Conservation (phyloP, 1,140 invertebrate genomes). For the Calephelis nemesis region DNA sequence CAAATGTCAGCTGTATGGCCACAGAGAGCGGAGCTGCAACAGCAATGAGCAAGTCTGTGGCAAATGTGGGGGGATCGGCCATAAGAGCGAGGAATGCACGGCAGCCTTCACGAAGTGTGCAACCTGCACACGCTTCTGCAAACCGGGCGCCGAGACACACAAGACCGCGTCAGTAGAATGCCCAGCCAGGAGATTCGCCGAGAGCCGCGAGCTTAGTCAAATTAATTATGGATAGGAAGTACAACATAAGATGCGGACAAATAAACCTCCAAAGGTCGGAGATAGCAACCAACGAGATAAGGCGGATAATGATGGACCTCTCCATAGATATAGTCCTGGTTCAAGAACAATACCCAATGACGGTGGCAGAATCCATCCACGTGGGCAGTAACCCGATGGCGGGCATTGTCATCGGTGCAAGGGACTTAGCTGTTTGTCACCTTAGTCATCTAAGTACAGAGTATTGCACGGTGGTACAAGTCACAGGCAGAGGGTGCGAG, state of each 20-base stretch:
- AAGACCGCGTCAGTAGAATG: not conserved
- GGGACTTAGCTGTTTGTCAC: not conserved
- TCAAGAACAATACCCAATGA: not conserved
- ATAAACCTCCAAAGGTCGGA: not conserved
- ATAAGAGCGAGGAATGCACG: not conserved
- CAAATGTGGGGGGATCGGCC: not conserved
- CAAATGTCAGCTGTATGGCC: not conserved
- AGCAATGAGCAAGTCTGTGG: not conserved
- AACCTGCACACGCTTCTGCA: not conserved
- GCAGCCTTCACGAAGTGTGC: not conserved
- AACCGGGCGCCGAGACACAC: not conserved
- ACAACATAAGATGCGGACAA: not conserved
- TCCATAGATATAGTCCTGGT: not conserved
- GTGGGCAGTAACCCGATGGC: not conserved
- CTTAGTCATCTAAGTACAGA: not conserved
- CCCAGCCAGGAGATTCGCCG: not conserved
- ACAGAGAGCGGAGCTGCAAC: not conserved
- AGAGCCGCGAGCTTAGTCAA: not conserved
- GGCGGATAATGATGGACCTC: too few species aligned
- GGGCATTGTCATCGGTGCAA: not conserved
- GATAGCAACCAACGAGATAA: not conserved
- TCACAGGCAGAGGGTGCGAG: not conserved
- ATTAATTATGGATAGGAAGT: not conserved
- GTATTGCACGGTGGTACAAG: not conserved
- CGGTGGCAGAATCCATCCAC: too few species aligned